Evolutionary conservation across 2,888 invertebrate genomes (phyloP).

Genomic region (Scaptomyza flava): DNA sequence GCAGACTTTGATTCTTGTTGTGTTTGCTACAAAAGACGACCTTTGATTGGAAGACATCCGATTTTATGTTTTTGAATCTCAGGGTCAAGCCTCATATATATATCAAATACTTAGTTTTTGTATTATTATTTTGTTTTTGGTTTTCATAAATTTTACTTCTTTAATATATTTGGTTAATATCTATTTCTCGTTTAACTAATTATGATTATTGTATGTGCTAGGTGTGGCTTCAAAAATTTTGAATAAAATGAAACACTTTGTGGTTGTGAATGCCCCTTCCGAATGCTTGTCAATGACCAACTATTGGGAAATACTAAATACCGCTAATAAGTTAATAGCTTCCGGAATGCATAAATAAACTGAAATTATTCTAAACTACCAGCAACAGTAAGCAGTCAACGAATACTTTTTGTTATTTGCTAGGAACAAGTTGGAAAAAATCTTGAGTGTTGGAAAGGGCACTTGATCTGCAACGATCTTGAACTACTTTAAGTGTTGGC

Average conservation of each 20-base stretch:
- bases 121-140: conserved; percentile 6
- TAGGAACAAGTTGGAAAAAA: neutral
- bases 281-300: neutral
- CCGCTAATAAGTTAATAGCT: too few relatives aligned
- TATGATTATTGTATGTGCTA: conserved; percentile 71
- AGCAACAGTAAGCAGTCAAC: neutral
- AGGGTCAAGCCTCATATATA: conserved; percentile 83
- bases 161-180: conserved; percentile 66
- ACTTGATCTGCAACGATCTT: conserved; percentile 19
- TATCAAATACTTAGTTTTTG: conserved; percentile 58
- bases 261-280: conserved; percentile 49
- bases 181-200: conserved; percentile 74
- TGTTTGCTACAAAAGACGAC: conserved; percentile 83
- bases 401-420: neutral
- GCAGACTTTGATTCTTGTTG: conserved; percentile 80
- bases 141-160: conserved; percentile 47
- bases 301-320: neutral
- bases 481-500: conserved; percentile 21
- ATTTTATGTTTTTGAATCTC: conserved; percentile 84
- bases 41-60: conserved; percentile 85
- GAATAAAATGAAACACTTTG: conserved; percentile 70
- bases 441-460: conserved; percentile 37
- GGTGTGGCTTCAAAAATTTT: conserved; percentile 66
- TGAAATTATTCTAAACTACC: neutral
- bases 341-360: neutral